phyloP scores from a whole-genome alignment of 2,113 vertebrate genomes.

The Dolichotis patagonum region DNA sequence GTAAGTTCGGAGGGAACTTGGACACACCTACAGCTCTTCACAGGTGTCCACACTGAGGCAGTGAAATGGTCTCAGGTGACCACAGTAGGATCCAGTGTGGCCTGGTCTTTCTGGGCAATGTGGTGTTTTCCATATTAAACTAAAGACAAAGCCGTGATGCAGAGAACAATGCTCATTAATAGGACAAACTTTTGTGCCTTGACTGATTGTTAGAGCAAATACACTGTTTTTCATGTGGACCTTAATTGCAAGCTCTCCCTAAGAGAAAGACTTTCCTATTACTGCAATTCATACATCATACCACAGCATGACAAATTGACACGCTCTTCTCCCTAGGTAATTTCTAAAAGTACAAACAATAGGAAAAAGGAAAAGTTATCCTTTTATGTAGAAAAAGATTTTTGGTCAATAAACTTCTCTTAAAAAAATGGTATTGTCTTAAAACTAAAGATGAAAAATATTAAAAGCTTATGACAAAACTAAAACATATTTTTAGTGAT shows the following conservation, averaged over 20 bases:
- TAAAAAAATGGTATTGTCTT: background rate
- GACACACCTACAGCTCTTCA: background rate
- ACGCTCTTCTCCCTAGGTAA: background rate
- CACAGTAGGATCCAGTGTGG: fast-evolving
- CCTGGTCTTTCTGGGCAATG: background rate
- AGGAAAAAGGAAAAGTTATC: slow-evolving; percentile 49
- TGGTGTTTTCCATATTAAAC: background rate
- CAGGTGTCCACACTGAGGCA: background rate
- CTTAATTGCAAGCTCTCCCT: background rate
- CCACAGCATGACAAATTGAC: background rate
- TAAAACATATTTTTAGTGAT: background rate
- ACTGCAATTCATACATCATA: background rate
- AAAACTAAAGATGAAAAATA: slow-evolving; percentile 23
- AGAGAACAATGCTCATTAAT: background rate
- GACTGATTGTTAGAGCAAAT: background rate
- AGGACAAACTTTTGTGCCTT: background rate
- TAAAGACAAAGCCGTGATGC: background rate
- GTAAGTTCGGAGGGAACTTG: background rate
- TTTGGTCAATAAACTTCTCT: slow-evolving; percentile 28
- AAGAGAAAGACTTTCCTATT: background rate
- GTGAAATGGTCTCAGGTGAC: background rate
- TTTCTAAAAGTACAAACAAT: background rate
- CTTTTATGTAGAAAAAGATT: slow-evolving; percentile 48
- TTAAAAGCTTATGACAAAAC: background rate
- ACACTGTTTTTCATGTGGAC: background rate